Conservation (phyloP, 1,140 invertebrate genomes). For the Drosophila ogumai region DNA sequence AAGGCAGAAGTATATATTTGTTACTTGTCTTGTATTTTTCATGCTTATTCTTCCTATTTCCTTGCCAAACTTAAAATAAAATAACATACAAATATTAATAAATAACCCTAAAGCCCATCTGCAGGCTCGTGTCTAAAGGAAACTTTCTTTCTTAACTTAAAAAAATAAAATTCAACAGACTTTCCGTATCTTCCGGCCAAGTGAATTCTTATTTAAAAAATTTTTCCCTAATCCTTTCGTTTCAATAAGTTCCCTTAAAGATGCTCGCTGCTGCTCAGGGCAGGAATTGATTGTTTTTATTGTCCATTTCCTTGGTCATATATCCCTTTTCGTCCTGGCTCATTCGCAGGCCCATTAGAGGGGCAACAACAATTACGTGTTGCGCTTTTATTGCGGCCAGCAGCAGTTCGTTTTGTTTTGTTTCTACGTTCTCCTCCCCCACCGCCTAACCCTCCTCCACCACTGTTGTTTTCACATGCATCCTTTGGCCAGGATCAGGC, state of each 20-base stretch:
- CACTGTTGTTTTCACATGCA: conserved; percentile 11
- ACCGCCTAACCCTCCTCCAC: background rate
- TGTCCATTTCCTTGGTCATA: background rate
- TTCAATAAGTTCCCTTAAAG: background rate
- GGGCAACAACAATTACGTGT: conserved; percentile 71
- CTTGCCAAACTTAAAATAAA: no score
- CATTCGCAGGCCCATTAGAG: conserved; percentile 17
- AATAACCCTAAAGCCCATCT: no score
- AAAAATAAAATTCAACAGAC: no score
- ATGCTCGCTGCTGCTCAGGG: no score
- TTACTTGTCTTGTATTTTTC: no score
- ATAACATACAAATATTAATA: no score
- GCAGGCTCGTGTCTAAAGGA: background rate
- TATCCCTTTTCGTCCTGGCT: conserved; percentile 7
- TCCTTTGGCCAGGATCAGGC: conserved; percentile 36
- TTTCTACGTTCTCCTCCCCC: background rate
- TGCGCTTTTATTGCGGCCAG: conserved; percentile 71
- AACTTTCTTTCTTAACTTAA: no score
- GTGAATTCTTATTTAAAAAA: background rate
- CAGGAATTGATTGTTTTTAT: conserved; percentile 28
- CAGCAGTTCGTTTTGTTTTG: conserved; percentile 7
- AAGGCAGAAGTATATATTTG: no score
- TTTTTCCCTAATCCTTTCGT: background rate
- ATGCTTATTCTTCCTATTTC: no score
- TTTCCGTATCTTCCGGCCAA: no score